Base-by-base conservation (phyloP, 64 coral and sea anemone species). In the Cladopsammia gracilis region DNA sequence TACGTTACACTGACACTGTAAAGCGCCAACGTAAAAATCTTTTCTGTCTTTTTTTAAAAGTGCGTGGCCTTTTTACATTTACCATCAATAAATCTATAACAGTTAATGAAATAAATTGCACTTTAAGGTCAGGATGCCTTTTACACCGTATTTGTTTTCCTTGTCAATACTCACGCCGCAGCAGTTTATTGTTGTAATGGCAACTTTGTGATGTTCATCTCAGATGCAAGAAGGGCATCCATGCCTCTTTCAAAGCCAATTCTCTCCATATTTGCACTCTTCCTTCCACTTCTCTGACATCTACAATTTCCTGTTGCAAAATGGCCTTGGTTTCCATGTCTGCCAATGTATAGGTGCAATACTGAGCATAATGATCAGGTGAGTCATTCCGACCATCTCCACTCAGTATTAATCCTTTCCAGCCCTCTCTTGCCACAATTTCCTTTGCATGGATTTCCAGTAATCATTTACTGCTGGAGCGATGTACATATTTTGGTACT, bases 381-480 rank as follows among this genome's bases (percentile, higher is more conserved):
- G 75, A 77, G 22, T 77, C 75, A 77, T 77, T 77, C 16, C 75
- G 75, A 18, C 12, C 75, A 77, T 77, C 75, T 77, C 75, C 75
- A 77, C 75, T 77, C 52, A 77, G 23, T 77, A 77, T 53, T 51
- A 77, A 51, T 77, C 75, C 52, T 77, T 77, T 16, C 75, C 75
- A 51, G 46, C 75, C 75, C 75, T 77, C 49, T 48, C 46, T 18
- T 48, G 52, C 46, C 75, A 77, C 44, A 51, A 48, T 10, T 77
- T 45, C 46, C 34, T 77, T 49, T 77, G 75, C 52, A 77, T 48
- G 44, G 75, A 49, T 77, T 48, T 77, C 75, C 75, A 77, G 45
- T 77, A 77, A 53, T 77, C 75, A 53, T 77, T 45, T 52, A 77
- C 52, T 49, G 75, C 75, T 51, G 75, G 75, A 52, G 75, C 75